A percentile compares a stretch with the other conserved stretches of the same genome.
phyloP scores from a whole-genome alignment of 2,797 vertebrate species.

The Acomys russatus region DNA sequence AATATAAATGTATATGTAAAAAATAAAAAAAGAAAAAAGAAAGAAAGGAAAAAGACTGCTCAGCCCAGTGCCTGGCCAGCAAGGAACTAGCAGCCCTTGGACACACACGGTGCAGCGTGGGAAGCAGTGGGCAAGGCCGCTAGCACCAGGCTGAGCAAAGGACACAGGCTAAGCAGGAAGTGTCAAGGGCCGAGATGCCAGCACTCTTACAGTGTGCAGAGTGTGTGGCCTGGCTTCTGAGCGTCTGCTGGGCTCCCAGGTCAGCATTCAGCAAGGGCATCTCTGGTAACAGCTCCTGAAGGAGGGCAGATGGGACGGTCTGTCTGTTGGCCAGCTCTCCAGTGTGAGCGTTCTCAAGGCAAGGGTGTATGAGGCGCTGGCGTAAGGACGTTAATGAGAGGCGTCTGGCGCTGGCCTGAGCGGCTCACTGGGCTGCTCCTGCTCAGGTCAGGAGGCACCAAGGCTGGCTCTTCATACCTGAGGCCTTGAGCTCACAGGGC shows the following conservation, averaged over 20 bases:
- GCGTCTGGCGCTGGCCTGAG: slow-evolving; percentile 45
- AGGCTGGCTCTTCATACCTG: neutral
- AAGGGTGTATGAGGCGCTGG: slow-evolving; percentile 6
- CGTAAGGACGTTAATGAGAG: slow-evolving; percentile 46
- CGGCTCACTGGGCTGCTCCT: neutral
- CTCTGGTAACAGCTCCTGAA: neutral
- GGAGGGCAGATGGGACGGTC: slow-evolving; percentile 13
- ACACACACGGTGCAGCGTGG: neutral
- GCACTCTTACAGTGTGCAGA: neutral
- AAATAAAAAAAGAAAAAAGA: neutral
- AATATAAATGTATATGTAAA: too few relatives aligned
- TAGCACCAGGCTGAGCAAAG: neutral
- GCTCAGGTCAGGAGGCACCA: neutral
- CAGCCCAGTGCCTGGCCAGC: neutral
- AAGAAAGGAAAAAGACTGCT: neutral
- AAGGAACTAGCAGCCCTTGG: slow-evolving; percentile 45
- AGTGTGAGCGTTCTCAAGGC: slow-evolving; percentile 38
- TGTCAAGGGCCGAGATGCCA: neutral
- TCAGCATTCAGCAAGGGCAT: slow-evolving; percentile 43
- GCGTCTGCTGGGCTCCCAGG: neutral
- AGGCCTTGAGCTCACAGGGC: neutral
- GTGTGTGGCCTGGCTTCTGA: neutral
- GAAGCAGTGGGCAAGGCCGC: neutral
- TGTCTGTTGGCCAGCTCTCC: slow-evolving; percentile 24
- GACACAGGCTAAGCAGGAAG: slow-evolving; percentile 8